Conservation (phyloP, 2,888 invertebrate species). For the Sarcophaga carnaria region DNA sequence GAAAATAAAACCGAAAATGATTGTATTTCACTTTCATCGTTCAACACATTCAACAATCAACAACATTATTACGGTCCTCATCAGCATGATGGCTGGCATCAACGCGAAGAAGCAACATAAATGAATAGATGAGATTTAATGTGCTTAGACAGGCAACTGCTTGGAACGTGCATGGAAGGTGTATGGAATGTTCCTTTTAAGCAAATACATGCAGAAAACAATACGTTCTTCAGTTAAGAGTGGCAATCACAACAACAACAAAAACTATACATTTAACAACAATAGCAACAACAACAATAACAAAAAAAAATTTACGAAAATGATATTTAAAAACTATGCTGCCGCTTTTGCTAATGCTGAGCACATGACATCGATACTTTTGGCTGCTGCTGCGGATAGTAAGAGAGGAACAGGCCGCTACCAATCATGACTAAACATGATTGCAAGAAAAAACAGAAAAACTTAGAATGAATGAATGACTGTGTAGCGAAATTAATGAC, state of each 20-base stretch:
- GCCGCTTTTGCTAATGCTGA: neutral
- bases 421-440: too few species aligned
- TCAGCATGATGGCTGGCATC: conserved; percentile 15
- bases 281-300: neutral
- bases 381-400: neutral
- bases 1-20: conserved; percentile 5
- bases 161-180: neutral
- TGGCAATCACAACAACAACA: too few species aligned
- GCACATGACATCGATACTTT: neutral
- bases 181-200: neutral
- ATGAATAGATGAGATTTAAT: conserved; percentile 34
- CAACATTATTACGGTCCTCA: neutral
- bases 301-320: neutral
- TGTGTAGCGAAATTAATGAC: conserved; percentile 24
- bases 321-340: neutral
- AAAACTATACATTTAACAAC: too few species aligned
- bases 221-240: conserved; percentile 19
- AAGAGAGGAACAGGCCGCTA: too few species aligned
- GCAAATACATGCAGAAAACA: conserved; percentile 43
- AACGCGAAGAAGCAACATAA: conserved; percentile 18
- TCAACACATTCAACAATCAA: neutral
- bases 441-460: too few species aligned
- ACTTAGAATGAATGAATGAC: too few species aligned
- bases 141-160: conserved; percentile 12
- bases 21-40: conserved; percentile 14